These are phyloP conservation scores for Peucedramus taeniatus DNA, from an alignment of 2,113 vertebrate genomes.

Conservation along the genomic window DNA sequence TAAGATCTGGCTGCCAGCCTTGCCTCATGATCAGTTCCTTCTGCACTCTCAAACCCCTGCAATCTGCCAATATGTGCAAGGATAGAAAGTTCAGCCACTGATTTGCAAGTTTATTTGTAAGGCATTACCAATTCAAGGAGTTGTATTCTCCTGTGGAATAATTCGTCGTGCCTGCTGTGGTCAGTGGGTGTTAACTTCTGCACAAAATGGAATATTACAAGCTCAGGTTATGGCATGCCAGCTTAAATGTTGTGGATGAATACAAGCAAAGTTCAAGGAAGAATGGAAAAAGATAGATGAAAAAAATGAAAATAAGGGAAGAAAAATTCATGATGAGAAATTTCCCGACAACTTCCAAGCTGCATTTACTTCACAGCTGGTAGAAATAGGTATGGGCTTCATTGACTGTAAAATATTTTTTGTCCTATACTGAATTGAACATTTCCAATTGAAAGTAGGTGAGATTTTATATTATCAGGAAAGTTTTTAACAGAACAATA, in stretches of 20 bases:
- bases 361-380: constrained; percentile 16
- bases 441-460: constrained; percentile 11
- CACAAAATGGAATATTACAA: neutral
- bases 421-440: neutral
- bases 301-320: neutral
- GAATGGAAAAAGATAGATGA: neutral
- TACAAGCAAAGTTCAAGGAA: neutral
- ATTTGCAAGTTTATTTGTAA: neutral
- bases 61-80: neutral
- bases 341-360: neutral
- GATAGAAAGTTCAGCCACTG: neutral
- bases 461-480: neutral
- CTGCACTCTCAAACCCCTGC: neutral
- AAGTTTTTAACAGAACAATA: constrained; percentile 9
- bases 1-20: neutral
- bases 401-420: neutral
- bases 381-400: neutral
- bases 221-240: neutral
- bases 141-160: neutral
- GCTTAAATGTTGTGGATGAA: neutral
- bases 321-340: neutral
- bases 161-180: neutral
- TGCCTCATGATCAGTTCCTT: neutral
- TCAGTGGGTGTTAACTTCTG: neutral
- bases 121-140: neutral